phyloP scores from a whole-genome alignment of 2,888 invertebrate genomes.

The Capitulum mitella region DNA sequence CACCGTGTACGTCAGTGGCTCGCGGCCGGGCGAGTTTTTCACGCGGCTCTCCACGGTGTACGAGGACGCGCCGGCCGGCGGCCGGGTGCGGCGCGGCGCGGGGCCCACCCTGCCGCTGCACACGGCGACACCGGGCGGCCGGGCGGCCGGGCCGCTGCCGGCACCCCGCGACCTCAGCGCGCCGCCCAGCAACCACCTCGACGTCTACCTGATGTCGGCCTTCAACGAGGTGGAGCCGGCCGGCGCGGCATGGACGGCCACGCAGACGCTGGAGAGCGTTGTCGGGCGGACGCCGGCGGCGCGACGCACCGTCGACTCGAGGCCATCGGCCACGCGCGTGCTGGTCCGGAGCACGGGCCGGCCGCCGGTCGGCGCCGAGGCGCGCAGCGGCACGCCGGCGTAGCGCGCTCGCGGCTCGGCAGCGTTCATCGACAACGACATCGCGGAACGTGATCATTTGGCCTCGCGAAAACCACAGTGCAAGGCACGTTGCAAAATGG shows the following conservation, averaged over 20 bases:
- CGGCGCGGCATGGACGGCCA: conserved; percentile 45
- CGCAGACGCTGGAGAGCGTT: conserved; percentile 72
- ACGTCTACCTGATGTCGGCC: conserved; percentile 48
- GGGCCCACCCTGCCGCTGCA: too few species aligned
- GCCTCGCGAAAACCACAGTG: too few species aligned
- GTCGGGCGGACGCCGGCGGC: conserved; percentile 60
- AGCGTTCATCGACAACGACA: too few species aligned
- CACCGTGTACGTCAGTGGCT: conserved; percentile 79
- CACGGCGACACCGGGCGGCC: too few species aligned
- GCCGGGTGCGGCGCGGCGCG: conserved; percentile 31
- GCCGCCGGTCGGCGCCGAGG: too few species aligned
- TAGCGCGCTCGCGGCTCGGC: too few species aligned
- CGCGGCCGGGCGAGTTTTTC: conserved; percentile 82
- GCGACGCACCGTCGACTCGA: conserved; percentile 25
- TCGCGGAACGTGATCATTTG: too few species aligned
- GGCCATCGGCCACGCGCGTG: conserved; percentile 23
- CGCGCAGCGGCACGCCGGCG: too few species aligned
- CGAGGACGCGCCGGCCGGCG: conserved; percentile 42
- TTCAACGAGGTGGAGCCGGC: conserved; percentile 45
- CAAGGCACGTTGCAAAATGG: too few species aligned
- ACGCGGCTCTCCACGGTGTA: conserved; percentile 79
- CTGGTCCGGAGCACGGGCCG: neutral
- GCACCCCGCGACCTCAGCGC: neutral
- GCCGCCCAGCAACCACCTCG: conserved; percentile 42
- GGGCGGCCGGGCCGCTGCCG: neutral